Percentiles rank a stretch among this genome's conserved stretches.
Evolutionary conservation across 1,140 invertebrate genomes (phyloP).

Genomic region (Hylaeus anthracinus): DNA sequence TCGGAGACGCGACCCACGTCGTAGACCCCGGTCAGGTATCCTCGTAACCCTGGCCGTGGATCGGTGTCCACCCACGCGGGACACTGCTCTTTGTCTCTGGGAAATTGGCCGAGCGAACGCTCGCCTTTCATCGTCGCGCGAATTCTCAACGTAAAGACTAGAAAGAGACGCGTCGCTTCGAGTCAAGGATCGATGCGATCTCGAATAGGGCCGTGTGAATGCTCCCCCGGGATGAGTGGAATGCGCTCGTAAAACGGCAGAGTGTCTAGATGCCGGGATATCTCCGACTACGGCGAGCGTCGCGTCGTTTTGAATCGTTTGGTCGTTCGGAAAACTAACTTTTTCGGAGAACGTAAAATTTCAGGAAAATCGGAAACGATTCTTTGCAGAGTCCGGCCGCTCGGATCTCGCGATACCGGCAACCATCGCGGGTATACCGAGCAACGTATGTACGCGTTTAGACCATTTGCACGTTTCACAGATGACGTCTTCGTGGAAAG

Average conservation of each 20-base stretch:
- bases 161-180: not conserved
- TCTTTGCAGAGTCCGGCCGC: not conserved
- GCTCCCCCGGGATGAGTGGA: not conserved
- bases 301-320: not conserved
- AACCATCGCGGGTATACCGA: no score
- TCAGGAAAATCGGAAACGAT: not conserved
- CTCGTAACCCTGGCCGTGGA: conserved; percentile 38
- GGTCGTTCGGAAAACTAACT: not conserved
- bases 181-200: conserved; percentile 16
- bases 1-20: conserved; percentile 21
- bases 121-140: not conserved
- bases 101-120: conserved; percentile 19
- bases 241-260: conserved; percentile 37
- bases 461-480: no score
- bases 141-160: not conserved
- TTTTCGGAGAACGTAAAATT: not conserved
- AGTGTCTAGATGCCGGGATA: not conserved
- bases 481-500: no score
- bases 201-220: conserved; percentile 7
- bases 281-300: not conserved
- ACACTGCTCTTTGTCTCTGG: conserved; percentile 55
- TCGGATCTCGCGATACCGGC: not conserved
- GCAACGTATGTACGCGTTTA: no score
- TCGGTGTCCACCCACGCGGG: conserved; percentile 65
- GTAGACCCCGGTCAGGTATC: conserved; percentile 9